phyloP scores from a whole-genome alignment of 2,888 invertebrate genomes.

The Pilophorus perplexus region DNA sequence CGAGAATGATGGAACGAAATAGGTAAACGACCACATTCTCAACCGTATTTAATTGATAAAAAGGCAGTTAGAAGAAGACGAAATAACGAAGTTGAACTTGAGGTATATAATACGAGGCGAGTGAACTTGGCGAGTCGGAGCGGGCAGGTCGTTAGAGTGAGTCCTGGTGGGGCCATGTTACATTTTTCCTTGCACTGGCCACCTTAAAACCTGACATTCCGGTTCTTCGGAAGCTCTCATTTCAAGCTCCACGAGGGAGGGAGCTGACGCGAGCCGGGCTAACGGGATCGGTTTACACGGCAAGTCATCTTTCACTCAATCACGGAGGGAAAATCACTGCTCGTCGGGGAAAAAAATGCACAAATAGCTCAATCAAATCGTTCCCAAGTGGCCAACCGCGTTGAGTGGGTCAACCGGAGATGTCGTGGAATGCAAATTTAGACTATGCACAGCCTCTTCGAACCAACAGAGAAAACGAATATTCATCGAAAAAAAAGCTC shows the following conservation, averaged over 20 bases:
- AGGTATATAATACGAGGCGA: constrained; percentile 1
- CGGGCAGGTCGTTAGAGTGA: constrained; percentile 27
- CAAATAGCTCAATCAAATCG: neutral
- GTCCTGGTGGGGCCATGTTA: constrained; percentile 28
- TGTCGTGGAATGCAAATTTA: too few species aligned
- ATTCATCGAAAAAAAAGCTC: too few species aligned
- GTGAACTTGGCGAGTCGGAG: constrained; percentile 30
- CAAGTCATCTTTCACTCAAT: constrained; percentile 33
- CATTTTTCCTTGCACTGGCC: constrained; percentile 39
- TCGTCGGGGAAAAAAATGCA: neutral
- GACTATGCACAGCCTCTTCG: too few species aligned
- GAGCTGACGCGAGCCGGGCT: constrained; percentile 24
- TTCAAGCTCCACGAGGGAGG: constrained; percentile 15
- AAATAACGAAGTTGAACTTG: too few species aligned
- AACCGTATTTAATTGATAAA: too few species aligned
- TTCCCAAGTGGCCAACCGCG: too few species aligned
- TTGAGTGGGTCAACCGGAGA: too few species aligned
- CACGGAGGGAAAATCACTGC: constrained; percentile 1
- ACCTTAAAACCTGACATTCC: constrained; percentile 40
- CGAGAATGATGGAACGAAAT: too few species aligned
- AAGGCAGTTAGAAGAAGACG: too few species aligned
- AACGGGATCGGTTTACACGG: constrained; percentile 33
- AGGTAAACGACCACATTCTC: too few species aligned
- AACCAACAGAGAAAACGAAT: too few species aligned
- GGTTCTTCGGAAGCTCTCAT: constrained; percentile 41